These are phyloP conservation scores for Drosophila ironensis DNA, from an alignment of 1,140 invertebrate species.

Conservation along the genomic window DNA sequence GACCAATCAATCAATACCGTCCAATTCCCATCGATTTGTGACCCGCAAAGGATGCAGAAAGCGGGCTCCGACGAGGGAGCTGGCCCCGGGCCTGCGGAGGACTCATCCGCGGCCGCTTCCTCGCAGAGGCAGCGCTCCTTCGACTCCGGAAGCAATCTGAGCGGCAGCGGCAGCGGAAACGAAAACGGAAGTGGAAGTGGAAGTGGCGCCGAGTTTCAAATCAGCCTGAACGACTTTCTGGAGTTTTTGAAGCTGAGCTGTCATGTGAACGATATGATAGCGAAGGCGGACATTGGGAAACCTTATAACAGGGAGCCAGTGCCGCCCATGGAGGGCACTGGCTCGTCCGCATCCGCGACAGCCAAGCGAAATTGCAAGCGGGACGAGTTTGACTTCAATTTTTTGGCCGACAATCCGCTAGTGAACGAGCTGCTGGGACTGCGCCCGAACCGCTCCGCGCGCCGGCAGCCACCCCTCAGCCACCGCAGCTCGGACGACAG, in stretches of 20 bases:
- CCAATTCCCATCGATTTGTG: conserved; percentile 39
- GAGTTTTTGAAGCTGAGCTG: conserved; percentile 81
- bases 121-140: conserved; percentile 1
- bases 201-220: conserved; percentile 61
- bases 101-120: conserved; percentile 20
- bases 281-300: conserved; percentile 57
- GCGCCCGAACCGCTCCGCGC: not conserved
- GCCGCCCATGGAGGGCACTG: conserved; percentile 47
- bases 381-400: conserved; percentile 62
- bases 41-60: conserved; percentile 27
- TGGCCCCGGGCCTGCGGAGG: conserved; percentile 32
- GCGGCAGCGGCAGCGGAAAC: too few species aligned
- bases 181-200: too few species aligned
- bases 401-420: conserved; percentile 60
- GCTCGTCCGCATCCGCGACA: not conserved
- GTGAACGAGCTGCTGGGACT: conserved; percentile 60
- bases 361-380: conserved; percentile 54
- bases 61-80: conserved; percentile 45
- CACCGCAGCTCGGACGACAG: conserved; percentile 15
- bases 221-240: conserved; percentile 78
- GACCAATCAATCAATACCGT: conserved; percentile 31
- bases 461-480: conserved; percentile 14
- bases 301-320: conserved; percentile 52
- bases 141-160: conserved; percentile 13
- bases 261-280: conserved; percentile 80